Base-by-base conservation (phyloP, 2,113 vertebrate genomes). In the Myotis davidii region DNA sequence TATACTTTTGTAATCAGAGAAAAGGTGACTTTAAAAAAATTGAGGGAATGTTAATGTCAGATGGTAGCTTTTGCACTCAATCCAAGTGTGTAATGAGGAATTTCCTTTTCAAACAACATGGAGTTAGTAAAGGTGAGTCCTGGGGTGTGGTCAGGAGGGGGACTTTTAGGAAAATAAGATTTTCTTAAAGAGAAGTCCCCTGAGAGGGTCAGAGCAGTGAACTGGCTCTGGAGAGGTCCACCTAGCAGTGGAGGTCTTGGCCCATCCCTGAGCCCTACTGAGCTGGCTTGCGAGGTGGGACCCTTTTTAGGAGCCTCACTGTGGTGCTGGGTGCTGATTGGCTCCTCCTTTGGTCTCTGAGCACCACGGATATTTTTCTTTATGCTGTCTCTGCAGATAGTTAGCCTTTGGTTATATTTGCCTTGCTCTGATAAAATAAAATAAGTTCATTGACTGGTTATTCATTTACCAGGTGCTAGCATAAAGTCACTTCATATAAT, bases 401-500 rank as follows among this genome's bases (percentile, higher is more conserved):
- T 88, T 90, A 91, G 50, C 87, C 59, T 93, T 91, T 82, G 59
- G 56, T 82, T 94, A 23, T 64, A 81, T 37, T 81, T 77, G 37
- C 32, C n/a, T 88, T 88, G 50, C 39, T 72, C 50, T 85, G 29
- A 78, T 94, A 77, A 74, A n/a, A 76, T 93, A 76, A 79, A 18
- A 74, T 48, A 79, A 95, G 34, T 52, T 95, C 81, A 70, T 83
- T 65, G n/a, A 76, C 25, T 88, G 84, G 92, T 96, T 94, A 90
- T 88, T 97, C 54, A 88, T 85, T 91, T 37, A 73, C 61, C 39
- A 89, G 73, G 56, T 85, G 2, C 65, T 85, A 81, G 86, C 82
- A 88, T 88, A 77, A 96, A 93, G 72, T 85, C 85, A 89, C 48
- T 81, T 85, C 83, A 56, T 81, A 50, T 79, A 84, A 94, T 87